These are phyloP conservation scores for Romanogobio albipinnatus DNA, from an alignment of 2,113 vertebrate genomes.

Conservation along the genomic window DNA sequence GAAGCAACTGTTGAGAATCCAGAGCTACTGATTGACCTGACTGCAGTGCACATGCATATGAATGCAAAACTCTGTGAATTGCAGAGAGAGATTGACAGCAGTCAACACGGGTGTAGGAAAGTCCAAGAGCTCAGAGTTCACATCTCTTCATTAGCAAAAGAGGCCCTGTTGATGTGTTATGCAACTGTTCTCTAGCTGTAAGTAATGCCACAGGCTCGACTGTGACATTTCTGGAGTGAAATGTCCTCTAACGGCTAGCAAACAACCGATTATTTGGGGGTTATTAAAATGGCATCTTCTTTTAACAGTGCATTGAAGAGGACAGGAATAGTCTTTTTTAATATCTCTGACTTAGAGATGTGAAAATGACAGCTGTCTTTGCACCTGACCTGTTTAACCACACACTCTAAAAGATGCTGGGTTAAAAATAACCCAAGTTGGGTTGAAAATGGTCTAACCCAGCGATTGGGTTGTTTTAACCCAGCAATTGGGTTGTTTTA, in stretches of 20 bases:
- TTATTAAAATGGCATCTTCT: neutral
- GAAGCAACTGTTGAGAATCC: neutral
- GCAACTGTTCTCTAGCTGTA: conserved; percentile 29
- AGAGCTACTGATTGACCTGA: conserved; percentile 7
- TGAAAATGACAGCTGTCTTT: neutral
- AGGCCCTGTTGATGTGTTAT: conserved; percentile 29
- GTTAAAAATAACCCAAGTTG: no score
- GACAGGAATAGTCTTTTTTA: neutral
- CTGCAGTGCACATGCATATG: neutral
- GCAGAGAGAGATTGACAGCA: neutral
- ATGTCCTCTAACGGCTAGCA: neutral
- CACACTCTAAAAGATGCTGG: no score
- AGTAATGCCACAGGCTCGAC: conserved; percentile 26
- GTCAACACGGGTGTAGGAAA: neutral
- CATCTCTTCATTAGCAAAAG: conserved; percentile 27
- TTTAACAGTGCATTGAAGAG: neutral
- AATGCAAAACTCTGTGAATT: neutral
- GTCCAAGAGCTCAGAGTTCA: conserved; percentile 9
- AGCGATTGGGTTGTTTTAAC: no score
- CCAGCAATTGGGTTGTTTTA: no score
- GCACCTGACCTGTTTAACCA: neutral
- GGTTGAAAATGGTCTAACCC: no score
- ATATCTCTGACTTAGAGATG: neutral
- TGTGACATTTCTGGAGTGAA: conserved; percentile 25
- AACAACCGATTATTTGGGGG: conserved; percentile 5